Evolutionary conservation across 1,140 invertebrate genomes (phyloP).

Genomic region (Brachionus sp.): DNA sequence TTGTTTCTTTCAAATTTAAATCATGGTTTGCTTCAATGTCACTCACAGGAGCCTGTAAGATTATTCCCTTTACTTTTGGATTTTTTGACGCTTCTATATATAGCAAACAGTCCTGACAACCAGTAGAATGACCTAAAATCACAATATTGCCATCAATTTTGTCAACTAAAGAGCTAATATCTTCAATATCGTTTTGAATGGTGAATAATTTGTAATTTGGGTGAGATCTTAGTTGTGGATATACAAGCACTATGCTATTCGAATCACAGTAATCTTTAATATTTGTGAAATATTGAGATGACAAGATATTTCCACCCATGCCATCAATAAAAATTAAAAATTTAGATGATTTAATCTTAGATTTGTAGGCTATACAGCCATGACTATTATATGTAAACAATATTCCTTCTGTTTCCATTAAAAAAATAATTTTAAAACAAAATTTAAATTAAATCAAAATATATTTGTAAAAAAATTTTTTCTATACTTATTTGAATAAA

Average conservation of each 20-base stretch:
- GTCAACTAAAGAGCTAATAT: background rate
- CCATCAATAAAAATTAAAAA: background rate
- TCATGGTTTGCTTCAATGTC: background rate
- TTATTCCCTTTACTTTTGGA: background rate
- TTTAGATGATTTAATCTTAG: background rate
- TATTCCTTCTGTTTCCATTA: background rate
- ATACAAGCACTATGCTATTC: background rate
- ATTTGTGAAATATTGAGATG: background rate
- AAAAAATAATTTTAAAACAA: background rate
- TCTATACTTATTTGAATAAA: too few species aligned
- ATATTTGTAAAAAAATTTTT: too few species aligned
- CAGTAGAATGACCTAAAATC: background rate
- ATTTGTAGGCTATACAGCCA: background rate
- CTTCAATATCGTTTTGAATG: conserved; percentile 14
- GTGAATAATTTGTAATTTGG: background rate
- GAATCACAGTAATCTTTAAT: background rate
- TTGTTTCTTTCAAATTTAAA: background rate
- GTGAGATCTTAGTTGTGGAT: background rate
- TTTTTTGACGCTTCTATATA: background rate
- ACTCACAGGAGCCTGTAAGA: background rate
- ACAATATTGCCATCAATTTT: background rate
- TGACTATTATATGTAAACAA: background rate
- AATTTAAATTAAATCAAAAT: too few species aligned
- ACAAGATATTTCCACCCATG: background rate
- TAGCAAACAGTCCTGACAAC: background rate